Base-by-base conservation (phyloP, 1,140 invertebrate species). In the Polypedilum pembai region DNA sequence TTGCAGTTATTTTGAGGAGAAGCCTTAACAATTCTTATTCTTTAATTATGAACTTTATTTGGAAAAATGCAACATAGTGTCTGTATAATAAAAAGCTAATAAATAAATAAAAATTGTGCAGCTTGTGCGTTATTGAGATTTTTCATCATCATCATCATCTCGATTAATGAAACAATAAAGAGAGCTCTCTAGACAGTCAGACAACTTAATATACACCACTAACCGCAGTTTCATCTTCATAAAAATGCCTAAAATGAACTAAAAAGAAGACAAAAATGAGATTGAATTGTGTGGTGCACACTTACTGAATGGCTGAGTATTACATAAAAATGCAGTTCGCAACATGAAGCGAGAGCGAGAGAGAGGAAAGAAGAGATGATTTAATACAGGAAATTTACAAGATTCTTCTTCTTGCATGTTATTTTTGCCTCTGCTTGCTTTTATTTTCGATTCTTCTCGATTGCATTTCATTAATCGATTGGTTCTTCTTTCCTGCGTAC, bases 251-350 rank as follows among this genome's bases (percentile, higher is more conserved):
- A 56, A 56, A 56, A 56, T 56, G 12, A 56, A 8, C 40, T 12
- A 45, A 45, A 45, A 45, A 45, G 41, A 45, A 56, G 45, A 56
- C 45, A n/a, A 56, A 56, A 56, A n/a, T n/a, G 45, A 56, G 45
- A 56, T 56, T 56, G 45, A 56, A 12, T 56, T 56, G 45, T 56
- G 45, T 56, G 45, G 45, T 56, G 45, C 45, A n/a, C 45, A 56
- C 45, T 56, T 56, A 56, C 45, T 56, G 45, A 56, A 56, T 56
- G 45, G 45, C n/a, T 56, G 45, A 15, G n/a, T 56, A 56, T 56
- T 56, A 56, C 45, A 56, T 56, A 56, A 56, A 56, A 56, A 56
- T 56, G 45, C 45, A 56, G 4, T 56, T 56, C 45, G 45, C 45
- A 56, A 56, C 45, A 56, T 56, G 45, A 56, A n/a, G 45, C 12